Conservation (phyloP, 2,888 invertebrate genomes). For the Rhagonycha fulva region DNA sequence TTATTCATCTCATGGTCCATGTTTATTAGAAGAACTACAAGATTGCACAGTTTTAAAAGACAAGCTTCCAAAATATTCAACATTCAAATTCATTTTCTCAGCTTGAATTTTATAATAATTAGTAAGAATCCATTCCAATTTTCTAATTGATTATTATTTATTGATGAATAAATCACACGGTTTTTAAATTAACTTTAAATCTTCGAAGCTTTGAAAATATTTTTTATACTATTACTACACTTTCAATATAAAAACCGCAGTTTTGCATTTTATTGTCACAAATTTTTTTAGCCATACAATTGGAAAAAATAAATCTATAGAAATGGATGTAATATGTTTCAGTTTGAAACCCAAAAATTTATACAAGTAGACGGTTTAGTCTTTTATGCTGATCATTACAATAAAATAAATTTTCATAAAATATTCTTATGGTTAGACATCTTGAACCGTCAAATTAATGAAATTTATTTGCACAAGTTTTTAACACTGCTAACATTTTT, state of each 20-base stretch:
- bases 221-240: neutral
- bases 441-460: neutral
- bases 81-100: no score
- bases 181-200: neutral
- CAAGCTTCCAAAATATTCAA: no score
- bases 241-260: neutral
- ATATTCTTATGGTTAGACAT: neutral
- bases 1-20: no score
- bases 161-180: neutral
- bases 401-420: neutral
- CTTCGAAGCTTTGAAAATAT: neutral
- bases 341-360: neutral
- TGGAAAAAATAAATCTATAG: neutral
- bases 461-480: neutral
- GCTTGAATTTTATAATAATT: no score
- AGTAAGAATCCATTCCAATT: no score
- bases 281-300: neutral
- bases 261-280: neutral
- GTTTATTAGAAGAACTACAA: no score
- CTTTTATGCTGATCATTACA: neutral
- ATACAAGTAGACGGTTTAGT: neutral
- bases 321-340: neutral
- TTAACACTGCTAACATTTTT: neutral
- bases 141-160: neutral
- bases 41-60: no score